Percentiles rank a stretch among this genome's conserved stretches.
These are phyloP conservation scores for Conus canariensis DNA, from an alignment of 2,888 invertebrate genomes.

Conservation along the genomic window DNA sequence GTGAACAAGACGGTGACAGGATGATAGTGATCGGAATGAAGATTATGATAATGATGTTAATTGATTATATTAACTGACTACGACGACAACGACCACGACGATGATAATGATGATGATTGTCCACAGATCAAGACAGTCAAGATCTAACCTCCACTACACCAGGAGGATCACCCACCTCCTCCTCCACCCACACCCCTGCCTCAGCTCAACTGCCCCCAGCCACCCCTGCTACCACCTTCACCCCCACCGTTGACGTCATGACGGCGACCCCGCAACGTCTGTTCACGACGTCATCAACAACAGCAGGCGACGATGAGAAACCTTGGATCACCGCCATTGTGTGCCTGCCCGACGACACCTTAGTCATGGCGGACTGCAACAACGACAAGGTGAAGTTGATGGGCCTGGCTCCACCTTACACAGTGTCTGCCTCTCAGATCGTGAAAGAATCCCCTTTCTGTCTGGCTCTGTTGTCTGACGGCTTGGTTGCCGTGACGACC, in stretches of 20 bases:
- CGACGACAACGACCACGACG: not conserved
- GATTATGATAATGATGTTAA: not conserved
- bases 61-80: not conserved
- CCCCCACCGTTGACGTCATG: not conserved
- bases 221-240: not conserved
- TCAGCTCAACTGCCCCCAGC: not conserved
- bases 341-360: not conserved
- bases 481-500: not conserved
- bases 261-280: not conserved
- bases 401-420: not conserved
- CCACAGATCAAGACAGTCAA: not conserved
- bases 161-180: not conserved
- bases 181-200: not conserved
- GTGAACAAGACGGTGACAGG: not conserved
- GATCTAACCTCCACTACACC: not conserved
- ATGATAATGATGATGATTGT: not conserved
- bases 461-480: not conserved
- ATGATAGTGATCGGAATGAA: not conserved
- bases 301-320: not conserved
- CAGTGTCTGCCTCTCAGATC: not conserved
- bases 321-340: not conserved
- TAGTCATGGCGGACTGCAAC: not conserved
- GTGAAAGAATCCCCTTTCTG: not conserved
- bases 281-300: not conserved
- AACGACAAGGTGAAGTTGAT: conserved; percentile 1